These are phyloP conservation scores for Passer montanus DNA, from an alignment of 2,113 vertebrate genomes.

Conservation along the genomic window DNA sequence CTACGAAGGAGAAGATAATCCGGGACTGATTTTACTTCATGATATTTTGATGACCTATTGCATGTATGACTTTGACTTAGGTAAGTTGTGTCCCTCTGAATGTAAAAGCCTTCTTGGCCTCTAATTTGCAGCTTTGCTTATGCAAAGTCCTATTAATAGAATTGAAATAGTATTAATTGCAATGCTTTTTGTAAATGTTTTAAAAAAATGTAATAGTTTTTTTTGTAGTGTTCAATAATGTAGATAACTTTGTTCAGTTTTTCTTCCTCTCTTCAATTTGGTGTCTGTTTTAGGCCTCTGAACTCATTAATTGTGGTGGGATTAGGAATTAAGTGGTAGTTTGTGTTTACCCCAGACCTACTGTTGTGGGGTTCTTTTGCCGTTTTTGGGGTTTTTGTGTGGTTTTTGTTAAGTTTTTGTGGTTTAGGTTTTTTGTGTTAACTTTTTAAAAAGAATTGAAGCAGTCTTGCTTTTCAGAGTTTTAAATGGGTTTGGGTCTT, in stretches of 20 bases:
- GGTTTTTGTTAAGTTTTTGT: neutral
- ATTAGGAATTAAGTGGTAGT: neutral
- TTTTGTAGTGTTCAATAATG: neutral
- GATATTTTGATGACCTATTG: conserved; percentile 99
- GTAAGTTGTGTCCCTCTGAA: conserved; percentile 76
- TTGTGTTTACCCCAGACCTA: neutral
- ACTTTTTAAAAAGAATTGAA: neutral
- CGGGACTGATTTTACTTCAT: conserved; percentile 91
- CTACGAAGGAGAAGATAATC: conserved; percentile 95
- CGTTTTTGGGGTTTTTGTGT: accelerated
- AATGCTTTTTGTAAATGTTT: neutral
- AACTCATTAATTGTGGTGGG: neutral
- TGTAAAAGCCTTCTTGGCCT: neutral
- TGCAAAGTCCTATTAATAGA: neutral
- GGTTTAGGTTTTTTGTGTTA: neutral
- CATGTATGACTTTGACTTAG: conserved; percentile 98
- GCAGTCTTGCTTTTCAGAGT: neutral
- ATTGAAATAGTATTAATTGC: neutral
- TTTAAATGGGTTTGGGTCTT: neutral
- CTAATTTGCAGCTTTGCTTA: neutral
- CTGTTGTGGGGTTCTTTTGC: neutral
- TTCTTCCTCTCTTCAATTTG: neutral
- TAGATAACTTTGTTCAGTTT: neutral
- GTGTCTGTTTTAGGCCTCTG: neutral
- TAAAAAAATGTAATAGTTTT: neutral